These are phyloP conservation scores for Miniopterus natalensis DNA, from an alignment of 2,113 vertebrate species.

Conservation along the genomic window DNA sequence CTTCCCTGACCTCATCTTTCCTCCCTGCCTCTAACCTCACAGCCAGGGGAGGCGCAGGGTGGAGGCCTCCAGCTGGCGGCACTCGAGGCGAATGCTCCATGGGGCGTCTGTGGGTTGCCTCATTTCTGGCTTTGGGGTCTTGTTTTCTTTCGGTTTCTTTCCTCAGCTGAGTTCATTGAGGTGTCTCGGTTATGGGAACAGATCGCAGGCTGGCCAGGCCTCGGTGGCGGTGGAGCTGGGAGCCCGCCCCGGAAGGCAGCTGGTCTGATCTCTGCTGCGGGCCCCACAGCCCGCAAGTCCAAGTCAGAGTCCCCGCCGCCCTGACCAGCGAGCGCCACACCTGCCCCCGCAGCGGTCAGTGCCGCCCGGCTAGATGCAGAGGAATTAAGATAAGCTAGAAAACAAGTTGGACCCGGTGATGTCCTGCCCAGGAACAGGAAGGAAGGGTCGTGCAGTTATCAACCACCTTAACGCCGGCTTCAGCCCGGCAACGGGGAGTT, in stretches of 20 bases:
- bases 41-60: conserved; percentile 69
- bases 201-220: neutral
- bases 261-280: no score
- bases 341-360: neutral
- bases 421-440: neutral
- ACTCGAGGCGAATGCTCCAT: conserved; percentile 75
- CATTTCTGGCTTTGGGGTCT: neutral
- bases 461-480: neutral
- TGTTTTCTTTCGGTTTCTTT: neutral
- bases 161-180: conserved; percentile 66
- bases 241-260: neutral
- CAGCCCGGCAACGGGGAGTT: neutral
- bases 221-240: neutral
- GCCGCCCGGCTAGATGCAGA: neutral
- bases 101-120: conserved; percentile 65
- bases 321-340: no score
- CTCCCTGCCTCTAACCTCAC: conserved; percentile 82
- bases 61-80: conserved; percentile 23
- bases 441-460: neutral
- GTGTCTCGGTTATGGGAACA: conserved; percentile 49
- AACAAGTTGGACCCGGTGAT: neutral
- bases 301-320: neutral
- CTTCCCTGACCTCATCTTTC: conserved; percentile 86
- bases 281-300: no score
- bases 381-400: neutral